phyloP scores from a whole-genome alignment of 2,113 vertebrate genomes.

The Nothobranchius furzeri region DNA sequence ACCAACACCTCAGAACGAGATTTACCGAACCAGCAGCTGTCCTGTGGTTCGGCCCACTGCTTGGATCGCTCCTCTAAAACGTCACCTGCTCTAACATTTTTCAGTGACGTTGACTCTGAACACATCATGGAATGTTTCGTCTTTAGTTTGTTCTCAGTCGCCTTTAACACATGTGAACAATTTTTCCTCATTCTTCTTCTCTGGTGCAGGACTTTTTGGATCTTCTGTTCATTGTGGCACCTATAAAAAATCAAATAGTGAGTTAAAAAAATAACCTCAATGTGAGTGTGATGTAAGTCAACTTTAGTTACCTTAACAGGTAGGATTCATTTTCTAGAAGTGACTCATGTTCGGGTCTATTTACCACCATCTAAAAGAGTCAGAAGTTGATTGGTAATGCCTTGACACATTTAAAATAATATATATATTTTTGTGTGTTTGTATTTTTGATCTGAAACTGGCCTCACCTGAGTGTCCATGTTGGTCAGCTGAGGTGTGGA shows the following conservation, averaged over 20 bases:
- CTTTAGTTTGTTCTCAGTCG: neutral
- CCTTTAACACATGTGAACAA: neutral
- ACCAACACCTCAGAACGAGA: slow-evolving; percentile 50
- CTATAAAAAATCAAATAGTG: slow-evolving; percentile 24
- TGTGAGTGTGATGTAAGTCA: neutral
- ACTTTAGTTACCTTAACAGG: slow-evolving; percentile 37
- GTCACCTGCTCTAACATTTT: neutral
- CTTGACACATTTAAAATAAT: neutral
- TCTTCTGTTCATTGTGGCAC: slow-evolving; percentile 34
- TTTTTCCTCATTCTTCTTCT: neutral
- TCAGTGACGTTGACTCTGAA: slow-evolving; percentile 7
- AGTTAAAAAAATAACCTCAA: neutral
- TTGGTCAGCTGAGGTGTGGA: slow-evolving; percentile 12
- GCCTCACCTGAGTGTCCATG: slow-evolving; percentile 47
- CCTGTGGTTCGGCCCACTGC: no score
- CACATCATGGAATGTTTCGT: neutral
- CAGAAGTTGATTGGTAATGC: slow-evolving; percentile 8
- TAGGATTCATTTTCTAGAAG: slow-evolving; percentile 2
- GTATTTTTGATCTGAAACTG: neutral
- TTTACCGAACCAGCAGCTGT: slow-evolving; percentile 4
- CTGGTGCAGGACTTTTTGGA: slow-evolving; percentile 21
- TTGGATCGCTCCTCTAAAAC: neutral
- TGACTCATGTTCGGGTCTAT: slow-evolving; percentile 15
- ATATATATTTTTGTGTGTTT: neutral
- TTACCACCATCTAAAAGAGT: slow-evolving; percentile 23